Percentiles rank a stretch among this genome's conserved stretches.
Conservation (phyloP, 2,113 vertebrate species). For the Piaya cayana region DNA sequence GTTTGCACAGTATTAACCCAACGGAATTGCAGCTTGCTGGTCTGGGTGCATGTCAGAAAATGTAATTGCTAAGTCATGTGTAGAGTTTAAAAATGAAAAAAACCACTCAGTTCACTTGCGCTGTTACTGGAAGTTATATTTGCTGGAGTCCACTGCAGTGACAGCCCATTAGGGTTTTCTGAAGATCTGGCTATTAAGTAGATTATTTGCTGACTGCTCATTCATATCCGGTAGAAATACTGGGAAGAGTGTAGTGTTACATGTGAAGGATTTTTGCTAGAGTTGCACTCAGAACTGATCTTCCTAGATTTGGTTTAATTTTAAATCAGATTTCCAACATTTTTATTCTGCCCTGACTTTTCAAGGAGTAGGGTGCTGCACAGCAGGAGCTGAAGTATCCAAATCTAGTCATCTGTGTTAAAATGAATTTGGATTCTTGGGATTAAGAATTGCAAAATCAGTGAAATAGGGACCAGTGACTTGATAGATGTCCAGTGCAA, state of each 20-base stretch:
- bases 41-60: not conserved
- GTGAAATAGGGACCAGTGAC: not conserved
- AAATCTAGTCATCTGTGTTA: not conserved
- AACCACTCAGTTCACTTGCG: not conserved
- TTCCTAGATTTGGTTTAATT: not conserved
- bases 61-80: not conserved
- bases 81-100: not conserved
- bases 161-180: not conserved
- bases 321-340: not conserved
- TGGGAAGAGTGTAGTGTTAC: rapidly evolving
- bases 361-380: not conserved
- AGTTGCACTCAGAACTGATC: not conserved
- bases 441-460: not conserved
- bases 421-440: not conserved
- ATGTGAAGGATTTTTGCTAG: not conserved
- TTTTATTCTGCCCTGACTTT: not conserved
- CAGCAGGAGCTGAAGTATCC: not conserved
- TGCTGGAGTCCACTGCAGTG: not conserved
- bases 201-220: not conserved
- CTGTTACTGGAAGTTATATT: not conserved
- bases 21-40: not conserved
- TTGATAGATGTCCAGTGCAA: not conserved
- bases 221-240: not conserved
- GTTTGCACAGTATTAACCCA: not conserved
- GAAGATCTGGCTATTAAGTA: not conserved